phyloP scores from a whole-genome alignment of 1,140 invertebrate genomes.

The Schlechtendalia chinensis region DNA sequence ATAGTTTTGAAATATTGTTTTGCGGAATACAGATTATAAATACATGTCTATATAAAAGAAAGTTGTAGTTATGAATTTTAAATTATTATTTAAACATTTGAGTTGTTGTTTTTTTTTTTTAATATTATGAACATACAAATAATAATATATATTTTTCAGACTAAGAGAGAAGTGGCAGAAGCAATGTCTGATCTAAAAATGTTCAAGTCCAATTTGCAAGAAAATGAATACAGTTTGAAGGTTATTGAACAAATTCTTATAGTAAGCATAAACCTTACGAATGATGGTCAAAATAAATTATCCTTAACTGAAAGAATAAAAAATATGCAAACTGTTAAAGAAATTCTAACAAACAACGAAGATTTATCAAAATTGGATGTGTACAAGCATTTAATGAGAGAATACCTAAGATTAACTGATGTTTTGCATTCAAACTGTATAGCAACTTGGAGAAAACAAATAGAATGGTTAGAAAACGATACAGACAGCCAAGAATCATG shows the following conservation, averaged over 20 bases:
- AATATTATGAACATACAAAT: too few species aligned
- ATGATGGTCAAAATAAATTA: constrained; percentile 13
- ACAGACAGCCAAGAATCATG: background rate
- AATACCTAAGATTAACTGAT: constrained; percentile 19
- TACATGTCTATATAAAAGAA: too few species aligned
- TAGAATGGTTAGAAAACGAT: constrained; percentile 29
- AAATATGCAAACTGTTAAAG: constrained; percentile 27
- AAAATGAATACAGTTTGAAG: constrained; percentile 26
- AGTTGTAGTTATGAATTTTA: background rate
- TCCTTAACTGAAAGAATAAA: constrained; percentile 23
- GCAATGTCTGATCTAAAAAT: constrained; percentile 31
- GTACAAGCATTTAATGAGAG: constrained; percentile 39
- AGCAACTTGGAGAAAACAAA: constrained; percentile 34
- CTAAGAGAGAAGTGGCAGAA: constrained; percentile 18
- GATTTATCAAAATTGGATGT: constrained; percentile 19
- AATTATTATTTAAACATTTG: background rate
- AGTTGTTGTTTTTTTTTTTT: too few species aligned
- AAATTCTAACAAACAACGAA: constrained; percentile 38
- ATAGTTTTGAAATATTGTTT: too few species aligned
- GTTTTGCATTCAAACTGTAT: constrained; percentile 30
- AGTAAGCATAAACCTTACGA: constrained; percentile 19
- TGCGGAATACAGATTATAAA: too few species aligned
- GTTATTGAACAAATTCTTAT: constrained; percentile 17
- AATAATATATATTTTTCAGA: background rate
- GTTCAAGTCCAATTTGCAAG: constrained; percentile 31